A percentile compares a stretch with the other conserved stretches of the same genome.
These are phyloP conservation scores for Heliconius aoede DNA, from an alignment of 2,888 invertebrate species.

Conservation along the genomic window DNA sequence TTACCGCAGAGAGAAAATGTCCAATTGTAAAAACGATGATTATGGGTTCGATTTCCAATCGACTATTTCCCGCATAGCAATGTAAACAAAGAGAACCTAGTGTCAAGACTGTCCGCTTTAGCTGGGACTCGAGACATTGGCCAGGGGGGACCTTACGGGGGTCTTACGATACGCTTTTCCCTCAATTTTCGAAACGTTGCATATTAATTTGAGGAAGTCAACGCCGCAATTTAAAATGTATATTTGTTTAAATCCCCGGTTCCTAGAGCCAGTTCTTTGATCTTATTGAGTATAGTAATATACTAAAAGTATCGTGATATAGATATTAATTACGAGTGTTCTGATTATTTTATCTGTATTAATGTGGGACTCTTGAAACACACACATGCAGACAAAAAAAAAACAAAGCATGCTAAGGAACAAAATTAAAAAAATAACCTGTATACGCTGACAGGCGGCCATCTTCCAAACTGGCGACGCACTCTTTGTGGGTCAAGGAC, in stretches of 20 bases:
- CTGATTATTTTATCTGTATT: too few relatives aligned
- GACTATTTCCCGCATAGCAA: background rate
- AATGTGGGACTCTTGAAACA: background rate
- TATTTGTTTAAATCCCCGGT: background rate
- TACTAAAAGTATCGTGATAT: background rate
- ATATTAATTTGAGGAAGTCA: background rate
- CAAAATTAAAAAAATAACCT: conserved; percentile 56
- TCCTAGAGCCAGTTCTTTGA: background rate
- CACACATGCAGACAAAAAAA: background rate
- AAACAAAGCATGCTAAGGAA: conserved; percentile 34
- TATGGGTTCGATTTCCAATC: background rate
- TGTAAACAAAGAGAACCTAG: too few relatives aligned
- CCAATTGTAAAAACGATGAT: background rate
- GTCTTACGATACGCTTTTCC: background rate
- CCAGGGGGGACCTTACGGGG: too few relatives aligned
- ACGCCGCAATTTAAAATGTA: background rate
- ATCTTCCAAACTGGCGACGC: conserved; percentile 67
- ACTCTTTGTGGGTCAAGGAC: conserved; percentile 67
- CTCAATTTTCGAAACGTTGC: background rate
- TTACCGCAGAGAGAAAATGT: background rate
- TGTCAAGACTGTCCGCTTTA: too few relatives aligned
- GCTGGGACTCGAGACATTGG: too few relatives aligned
- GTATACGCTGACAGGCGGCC: conserved; percentile 64
- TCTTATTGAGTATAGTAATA: background rate
- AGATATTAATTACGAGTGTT: background rate